Evolutionary conservation across 2,113 vertebrate genomes (phyloP), one percentile per base, ranked within the genome.

Genomic region (Pituophis catenifer): DNA sequence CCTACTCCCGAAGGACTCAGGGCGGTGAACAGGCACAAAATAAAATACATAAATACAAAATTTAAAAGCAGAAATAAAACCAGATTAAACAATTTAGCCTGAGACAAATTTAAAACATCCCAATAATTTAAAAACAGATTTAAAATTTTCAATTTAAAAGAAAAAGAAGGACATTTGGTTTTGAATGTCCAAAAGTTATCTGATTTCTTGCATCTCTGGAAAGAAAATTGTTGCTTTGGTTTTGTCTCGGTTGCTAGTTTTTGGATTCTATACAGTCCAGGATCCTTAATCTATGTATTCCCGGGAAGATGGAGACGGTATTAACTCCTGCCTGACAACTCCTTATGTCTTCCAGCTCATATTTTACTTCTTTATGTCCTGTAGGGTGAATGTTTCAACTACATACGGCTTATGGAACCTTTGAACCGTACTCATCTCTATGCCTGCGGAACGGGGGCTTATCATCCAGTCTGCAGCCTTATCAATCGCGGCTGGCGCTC

Each of bases 351-450:
- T 21, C 86, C 24, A 57, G 5, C 44, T 81, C 29, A 7, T 19
- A 13, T 19, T 7, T 17, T 59, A 3, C 29, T 50, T 90, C 44
- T 55, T 85, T 3, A 0, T 88, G 52, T 59, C 12, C 52, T 44
- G 70, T 94, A 98, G 97, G 97, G 96, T 11, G 97, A 98, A 85
- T 98, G 97, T 94, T 96, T 96, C 90, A 98, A 98, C 93, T 98
- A 97, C 93, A 94, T 98, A 24, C 97, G 98, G 3, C 57, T 98
- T 94, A 98, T 98, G 9, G 97, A 98, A 94, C 98, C 98, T 0
- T 97, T 98, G 97, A 98, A 98, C 97, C 98, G 98, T 92, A 98
- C 98, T 90, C 98, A 98, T 96, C 97, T 98, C 85, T 98, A 98
- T 93, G 97, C 97, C 70, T 98, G 98, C 89, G 98, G 98, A 58